Base-by-base conservation (phyloP, 1,140 invertebrate genomes). In the Eulimnadia texana region DNA sequence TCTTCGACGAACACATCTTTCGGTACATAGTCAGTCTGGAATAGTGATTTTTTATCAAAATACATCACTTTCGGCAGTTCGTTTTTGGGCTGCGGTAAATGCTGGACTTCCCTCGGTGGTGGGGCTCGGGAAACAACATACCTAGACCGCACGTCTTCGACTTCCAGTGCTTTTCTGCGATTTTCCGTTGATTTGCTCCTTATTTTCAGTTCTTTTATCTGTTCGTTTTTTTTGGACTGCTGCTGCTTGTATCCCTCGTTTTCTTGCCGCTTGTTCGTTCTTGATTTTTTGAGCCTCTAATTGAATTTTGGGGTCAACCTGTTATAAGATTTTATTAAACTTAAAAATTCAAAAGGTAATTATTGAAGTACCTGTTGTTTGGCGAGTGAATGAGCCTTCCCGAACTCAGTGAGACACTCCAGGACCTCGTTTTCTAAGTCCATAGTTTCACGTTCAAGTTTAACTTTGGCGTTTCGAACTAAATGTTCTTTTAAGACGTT, bases 1-100 rank as follows among this genome's bases (percentile, higher is more conserved):
- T 16, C 28, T 57, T 57, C 28, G 6, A 57, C 55, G 1, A 57
- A 11, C 11, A 29, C 33, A 42, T 57, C 24, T n/a, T 57, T 57
- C n/a, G 33, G 27, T 1, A 57, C 28, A 33, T 57, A 57, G 22
- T 57, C 55, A 22, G 25, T 57, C 55, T 57, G 55, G 25, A 29
- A 57, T 3, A 57, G 55, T 33, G 55, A 29, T 33, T 27, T 29
- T 22, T 57, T 57, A 22, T 57, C 55, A 57, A 57, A 57, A 2
- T 33, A 33, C 13, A 57, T 57, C 10, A 57, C 55, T 33, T 57
- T 57, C 9, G 55, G 55, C 29, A 33, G 28, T 23, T 57, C 27
- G 25, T 28, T 27, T 20, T 57, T 57, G 10, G 33, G 55, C 22
- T 57, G 27, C 25, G 16, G 10, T 19, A 3, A 57, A 23, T 33